Evolutionary conservation across 2,797 vertebrate species (phyloP), one percentile per base, ranked within the genome.

Genomic region (Gymnoscopelus microlampas): DNA sequence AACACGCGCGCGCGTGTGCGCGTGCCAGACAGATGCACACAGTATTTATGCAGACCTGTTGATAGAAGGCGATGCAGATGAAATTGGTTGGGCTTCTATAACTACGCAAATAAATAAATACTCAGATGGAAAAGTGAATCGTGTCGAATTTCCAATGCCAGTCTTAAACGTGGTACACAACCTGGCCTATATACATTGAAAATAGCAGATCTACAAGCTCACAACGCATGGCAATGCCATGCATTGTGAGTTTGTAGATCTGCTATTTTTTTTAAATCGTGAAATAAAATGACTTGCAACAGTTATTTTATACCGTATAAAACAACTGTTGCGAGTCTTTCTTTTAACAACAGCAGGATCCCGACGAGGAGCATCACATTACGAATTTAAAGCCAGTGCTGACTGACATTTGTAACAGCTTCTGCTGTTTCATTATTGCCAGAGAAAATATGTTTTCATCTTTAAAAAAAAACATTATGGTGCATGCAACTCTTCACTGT

Each of bases 11-110:
- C 60, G 51, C 26, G 62, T 19, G 19, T 19, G 19, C 26, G 51
- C 67, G 62, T 26, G 51, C 44, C 44, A 68, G 56, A 58, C 3
- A 56, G 19, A 54, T 7, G 62, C n/a, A 60, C 9, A 62, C 49
- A 47, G 14, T 66, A 63, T 66, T 71, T 53, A 59, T 82, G 77
- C 75, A 80, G 71, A 88, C 89, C 85, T 89, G 88, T 90, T 90
- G 90, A 85, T 78, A 76, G 19, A 19, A 19, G 29, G 13, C 61
- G 53, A 77, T 78, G 74, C 60, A 79, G 74, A 72, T 74, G 39
- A 10, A 51, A 15, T 13, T 15, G 12, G n/a, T 12, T 50, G 15
- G 29, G 26, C 59, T 5, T 53, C 10, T 12, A 44, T 12, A 55
- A 19, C 51, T 44, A 56, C 14, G 14, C 65, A 56, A 44, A 44